A percentile compares a stretch with the other conserved stretches of the same genome.
phyloP scores from a whole-genome alignment of 2,888 invertebrate genomes.

The Eilema sororculum region DNA sequence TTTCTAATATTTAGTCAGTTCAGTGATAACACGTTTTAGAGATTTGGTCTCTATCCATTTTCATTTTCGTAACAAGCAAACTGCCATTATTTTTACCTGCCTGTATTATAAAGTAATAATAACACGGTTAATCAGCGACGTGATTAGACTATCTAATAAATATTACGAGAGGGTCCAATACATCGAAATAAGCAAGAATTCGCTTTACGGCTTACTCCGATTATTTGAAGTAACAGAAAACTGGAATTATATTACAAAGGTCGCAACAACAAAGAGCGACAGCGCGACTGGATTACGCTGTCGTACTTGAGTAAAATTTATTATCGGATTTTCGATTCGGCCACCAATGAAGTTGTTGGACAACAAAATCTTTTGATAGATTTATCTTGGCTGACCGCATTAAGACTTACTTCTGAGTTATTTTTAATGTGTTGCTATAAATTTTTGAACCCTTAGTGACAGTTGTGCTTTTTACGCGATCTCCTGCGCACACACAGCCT shows the following conservation, averaged over 20 bases:
- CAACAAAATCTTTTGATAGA: conserved; percentile 87
- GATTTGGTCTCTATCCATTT: too few species aligned
- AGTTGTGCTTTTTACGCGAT: conserved; percentile 64
- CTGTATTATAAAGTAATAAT: neutral
- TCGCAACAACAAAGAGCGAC: conserved; percentile 84
- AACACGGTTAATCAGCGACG: conserved; percentile 20
- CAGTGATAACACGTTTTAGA: too few species aligned
- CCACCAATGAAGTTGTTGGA: conserved; percentile 87
- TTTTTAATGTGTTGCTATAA: conserved; percentile 82
- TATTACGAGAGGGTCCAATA: conserved; percentile 55
- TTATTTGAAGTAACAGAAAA: conserved; percentile 83
- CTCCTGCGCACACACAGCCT: conserved; percentile 39
- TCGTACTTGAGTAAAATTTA: conserved; percentile 87
- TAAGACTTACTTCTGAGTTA: conserved; percentile 81
- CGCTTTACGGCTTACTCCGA: conserved; percentile 74
- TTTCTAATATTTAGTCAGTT: too few species aligned
- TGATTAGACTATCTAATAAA: conserved; percentile 37
- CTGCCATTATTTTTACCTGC: too few species aligned
- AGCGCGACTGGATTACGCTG: conserved; percentile 85
- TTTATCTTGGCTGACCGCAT: conserved; percentile 86
- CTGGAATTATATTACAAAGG: conserved; percentile 82
- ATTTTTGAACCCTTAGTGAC: conserved; percentile 72
- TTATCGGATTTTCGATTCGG: conserved; percentile 87
- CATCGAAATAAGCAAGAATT: conserved; percentile 67
- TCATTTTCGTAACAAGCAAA: too few species aligned